A percentile compares a stretch with the other conserved stretches of the same genome.
Evolutionary conservation across 2,797 vertebrate species (phyloP).

Genomic region (Gallinago stenura): DNA sequence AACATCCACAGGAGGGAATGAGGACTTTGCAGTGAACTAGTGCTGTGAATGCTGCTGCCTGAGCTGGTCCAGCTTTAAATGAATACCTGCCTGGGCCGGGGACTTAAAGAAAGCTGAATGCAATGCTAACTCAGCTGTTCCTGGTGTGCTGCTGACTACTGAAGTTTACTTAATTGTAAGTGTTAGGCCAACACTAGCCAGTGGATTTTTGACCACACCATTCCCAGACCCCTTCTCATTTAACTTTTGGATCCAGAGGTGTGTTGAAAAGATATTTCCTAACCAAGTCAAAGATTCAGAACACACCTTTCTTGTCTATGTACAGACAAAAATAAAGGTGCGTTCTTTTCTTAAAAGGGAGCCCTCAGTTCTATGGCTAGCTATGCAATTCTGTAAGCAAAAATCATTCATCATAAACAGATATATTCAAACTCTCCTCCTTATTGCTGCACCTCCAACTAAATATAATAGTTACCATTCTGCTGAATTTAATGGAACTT

Average conservation of each 20-base stretch:
- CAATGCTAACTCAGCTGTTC: background rate
- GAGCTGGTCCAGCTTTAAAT: background rate
- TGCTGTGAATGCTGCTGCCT: background rate
- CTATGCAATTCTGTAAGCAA: background rate
- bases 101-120: background rate
- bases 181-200: background rate
- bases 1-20: background rate
- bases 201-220: background rate
- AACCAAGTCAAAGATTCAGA: background rate
- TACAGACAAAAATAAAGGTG: background rate
- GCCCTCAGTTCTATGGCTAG: background rate
- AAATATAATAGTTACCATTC: background rate
- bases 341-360: background rate
- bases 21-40: background rate
- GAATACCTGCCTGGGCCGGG: background rate
- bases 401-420: background rate
- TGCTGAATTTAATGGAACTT: background rate
- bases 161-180: background rate
- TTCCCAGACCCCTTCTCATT: background rate
- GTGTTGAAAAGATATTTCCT: background rate
- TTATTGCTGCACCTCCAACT: background rate
- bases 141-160: background rate
- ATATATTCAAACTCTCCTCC: background rate
- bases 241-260: background rate
- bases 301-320: background rate